Evolutionary conservation across 1,140 invertebrate genomes (phyloP), one percentile per base, ranked within the genome.

Genomic region (Tyrophagus putrescentiae): DNA sequence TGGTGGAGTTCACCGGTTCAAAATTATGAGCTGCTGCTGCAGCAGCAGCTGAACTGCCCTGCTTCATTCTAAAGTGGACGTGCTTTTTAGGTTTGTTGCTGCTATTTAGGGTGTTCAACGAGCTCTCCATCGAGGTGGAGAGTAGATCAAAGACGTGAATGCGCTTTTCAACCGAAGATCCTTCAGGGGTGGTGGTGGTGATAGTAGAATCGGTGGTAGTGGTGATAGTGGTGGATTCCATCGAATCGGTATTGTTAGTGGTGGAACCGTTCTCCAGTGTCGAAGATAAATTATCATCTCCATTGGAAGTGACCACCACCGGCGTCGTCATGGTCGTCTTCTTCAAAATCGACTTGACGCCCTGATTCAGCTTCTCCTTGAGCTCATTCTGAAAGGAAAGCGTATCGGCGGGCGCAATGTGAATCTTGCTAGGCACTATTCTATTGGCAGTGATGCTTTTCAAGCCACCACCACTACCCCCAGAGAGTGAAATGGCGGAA

Each of bases 321-420:
- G 6, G 27, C 28, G 16, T 23, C 23, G 13, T 25, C 9, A 1
- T 27, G 2, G 34, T 33, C 6, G 66, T 63, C 42, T 67, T 67
- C 31, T 67, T 67, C 23, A 67, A 25, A 23, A 67, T 67, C 0
- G 65, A 65, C n/a, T 66, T 67, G 3, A 66, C 65, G 16, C 60
- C 62, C 16, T 57, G 50, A 21, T 63, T 61, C 11, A 62, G 63
- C 13, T 65, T 62, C 3, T 62, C 57, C 50, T 59, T 59, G 2
- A 59, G 27, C 33, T 59, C 57, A 42, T 42, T 42, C 7, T 18
- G 50, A 57, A n/a, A 62, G 34, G 25, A 62, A 34, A 9, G 29
- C 41, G 4, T 21, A 58, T 42, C 59, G 2, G 11, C 13, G 25
- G 3, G 32, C 39, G 32, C 52, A 54, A 27, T 31, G 13, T 32